Conservation (phyloP, 2,888 invertebrate species). For the Scaptomyza cyrtandrae region DNA sequence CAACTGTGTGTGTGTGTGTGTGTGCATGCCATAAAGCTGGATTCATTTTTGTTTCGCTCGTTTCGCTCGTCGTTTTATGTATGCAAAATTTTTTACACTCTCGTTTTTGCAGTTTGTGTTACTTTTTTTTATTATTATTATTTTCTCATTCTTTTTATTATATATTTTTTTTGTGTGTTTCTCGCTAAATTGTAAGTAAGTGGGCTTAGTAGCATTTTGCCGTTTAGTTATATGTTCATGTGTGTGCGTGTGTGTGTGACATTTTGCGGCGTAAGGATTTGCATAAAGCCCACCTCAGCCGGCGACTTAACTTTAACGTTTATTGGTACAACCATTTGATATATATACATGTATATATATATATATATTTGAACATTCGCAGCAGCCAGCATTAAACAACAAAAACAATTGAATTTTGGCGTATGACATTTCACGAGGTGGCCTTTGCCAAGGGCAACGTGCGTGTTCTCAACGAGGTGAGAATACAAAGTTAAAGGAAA, state of each 20-base stretch:
- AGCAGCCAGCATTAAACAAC: constrained; percentile 13
- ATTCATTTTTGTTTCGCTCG: constrained; percentile 57
- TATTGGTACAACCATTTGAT: constrained; percentile 57
- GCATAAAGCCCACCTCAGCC: constrained; percentile 70
- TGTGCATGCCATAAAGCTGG: constrained; percentile 76
- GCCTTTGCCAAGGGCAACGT: constrained; percentile 40
- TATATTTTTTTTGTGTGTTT: constrained; percentile 16
- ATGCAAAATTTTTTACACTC: constrained; percentile 78
- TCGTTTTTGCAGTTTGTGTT: constrained; percentile 68
- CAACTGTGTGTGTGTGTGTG: constrained; percentile 48
- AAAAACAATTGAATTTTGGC: constrained; percentile 19
- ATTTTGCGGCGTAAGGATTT: constrained; percentile 65
- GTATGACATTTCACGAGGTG: constrained; percentile 11
- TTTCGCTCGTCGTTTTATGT: constrained; percentile 63
- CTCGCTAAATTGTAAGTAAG: constrained; percentile 78
- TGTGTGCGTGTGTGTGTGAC: constrained; percentile 36
- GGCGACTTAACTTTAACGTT: constrained; percentile 66
- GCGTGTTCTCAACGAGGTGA: constrained; percentile 9
- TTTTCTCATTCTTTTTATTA: constrained; percentile 41
- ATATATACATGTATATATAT: constrained; percentile 32
- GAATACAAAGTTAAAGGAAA: neutral
- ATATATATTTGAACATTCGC: constrained; percentile 45
- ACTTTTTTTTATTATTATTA: constrained; percentile 47
- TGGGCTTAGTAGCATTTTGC: constrained; percentile 77
- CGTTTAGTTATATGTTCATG: constrained; percentile 54